Evolutionary conservation across 1,140 invertebrate species (phyloP), one percentile per base, ranked within the genome.

Genomic region (Drosophila leontia): DNA sequence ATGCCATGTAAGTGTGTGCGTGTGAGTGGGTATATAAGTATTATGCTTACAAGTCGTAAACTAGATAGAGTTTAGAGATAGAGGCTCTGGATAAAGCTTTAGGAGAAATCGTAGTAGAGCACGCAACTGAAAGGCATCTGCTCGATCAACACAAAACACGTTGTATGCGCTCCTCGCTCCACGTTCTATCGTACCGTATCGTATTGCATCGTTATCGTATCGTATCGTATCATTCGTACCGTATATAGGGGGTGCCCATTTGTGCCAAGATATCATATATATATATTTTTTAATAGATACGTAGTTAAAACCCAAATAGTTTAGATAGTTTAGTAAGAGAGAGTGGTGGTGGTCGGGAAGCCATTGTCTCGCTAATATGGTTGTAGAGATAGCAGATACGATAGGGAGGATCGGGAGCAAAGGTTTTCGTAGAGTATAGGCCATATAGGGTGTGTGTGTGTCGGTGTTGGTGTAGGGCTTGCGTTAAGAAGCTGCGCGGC

Each of bases 1-100:
- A 85, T 87, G 83, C 83, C 67, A 83, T 88, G 84, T 80, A 71
- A 75, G 80, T 88, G 78, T 81, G 80, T 81, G 80, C 79, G 68
- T 87, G 80, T 77, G 74, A 69, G 47, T 51, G 47, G 61, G 67
- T 87, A 87, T 86, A 86, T 82, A 87, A 69, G 78, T 70, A 58
- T 79, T 82, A 60, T 75, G 50, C 67, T 47, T 78, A 72, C 77
- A 80, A 69, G 56, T 78, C 71, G 61, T 84, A 75, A 82, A 85
- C 79, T 81, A 80, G 78, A 84, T 83, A 70, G 69, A 82, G 59
- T 82, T 76, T 63, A 56, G 67, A 74, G 56, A 82, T 80, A 88
- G 53, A 39, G 58, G 63, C 75, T 78, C 75, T 78, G 64, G 75
- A 77, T 77, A 77, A 78, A 78, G 75, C 76, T 79, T 78, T 72